phyloP scores from a whole-genome alignment of 2,113 vertebrate genomes.

The Orthonyx spaldingii region DNA sequence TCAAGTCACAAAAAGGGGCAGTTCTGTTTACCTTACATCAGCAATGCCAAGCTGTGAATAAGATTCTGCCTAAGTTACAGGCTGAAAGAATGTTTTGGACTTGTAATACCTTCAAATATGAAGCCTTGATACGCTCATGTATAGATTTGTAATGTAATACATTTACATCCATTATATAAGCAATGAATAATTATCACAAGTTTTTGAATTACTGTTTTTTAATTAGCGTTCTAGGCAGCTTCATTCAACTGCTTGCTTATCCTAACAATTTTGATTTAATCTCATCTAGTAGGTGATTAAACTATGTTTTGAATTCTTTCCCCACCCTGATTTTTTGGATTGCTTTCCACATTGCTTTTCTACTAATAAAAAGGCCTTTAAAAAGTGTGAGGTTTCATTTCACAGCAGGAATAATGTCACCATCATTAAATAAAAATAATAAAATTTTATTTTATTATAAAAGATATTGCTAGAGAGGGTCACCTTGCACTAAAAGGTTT shows the following conservation, averaged over 20 bases:
- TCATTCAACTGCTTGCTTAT: background rate
- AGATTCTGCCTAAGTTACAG: background rate
- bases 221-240: background rate
- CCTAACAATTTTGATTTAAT: background rate
- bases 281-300: background rate
- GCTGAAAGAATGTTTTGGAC: background rate
- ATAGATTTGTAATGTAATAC: background rate
- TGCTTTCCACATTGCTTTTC: background rate
- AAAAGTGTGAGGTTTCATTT: background rate
- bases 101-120: background rate
- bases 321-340: background rate
- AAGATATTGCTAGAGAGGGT: background rate
- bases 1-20: background rate
- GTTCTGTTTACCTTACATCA: background rate
- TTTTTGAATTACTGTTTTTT: background rate
- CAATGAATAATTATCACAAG: background rate
- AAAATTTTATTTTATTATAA: background rate
- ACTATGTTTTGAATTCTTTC: background rate
- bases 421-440: background rate
- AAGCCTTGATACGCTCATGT: background rate
- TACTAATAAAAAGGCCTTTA: background rate
- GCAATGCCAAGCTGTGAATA: background rate
- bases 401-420: background rate
- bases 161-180: background rate
- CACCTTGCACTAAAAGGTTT: background rate